Evolutionary conservation across 2,888 invertebrate genomes (phyloP).

Genomic region (Frankliniella fusca): DNA sequence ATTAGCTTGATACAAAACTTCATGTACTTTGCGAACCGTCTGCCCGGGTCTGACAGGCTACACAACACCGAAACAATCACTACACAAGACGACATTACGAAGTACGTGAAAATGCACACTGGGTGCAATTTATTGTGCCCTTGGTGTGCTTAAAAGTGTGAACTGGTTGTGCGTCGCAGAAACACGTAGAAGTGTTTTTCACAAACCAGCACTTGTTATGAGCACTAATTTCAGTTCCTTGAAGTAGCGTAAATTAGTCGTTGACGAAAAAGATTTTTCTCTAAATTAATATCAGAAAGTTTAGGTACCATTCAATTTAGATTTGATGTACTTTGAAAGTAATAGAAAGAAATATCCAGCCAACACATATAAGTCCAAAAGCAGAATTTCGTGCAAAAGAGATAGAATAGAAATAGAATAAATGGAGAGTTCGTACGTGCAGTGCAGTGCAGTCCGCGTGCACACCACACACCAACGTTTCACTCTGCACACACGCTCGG

Average conservation of each 20-base stretch:
- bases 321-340: background rate
- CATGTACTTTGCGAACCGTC: background rate
- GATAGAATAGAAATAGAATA: background rate
- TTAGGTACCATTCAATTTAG: no score
- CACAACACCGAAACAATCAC: background rate
- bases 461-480: constrained; percentile 10
- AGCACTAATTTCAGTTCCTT: background rate
- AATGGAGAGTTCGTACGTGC: background rate
- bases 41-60: background rate
- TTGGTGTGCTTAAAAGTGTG: background rate
- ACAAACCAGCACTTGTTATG: background rate
- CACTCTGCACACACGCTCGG: background rate
- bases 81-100: constrained; percentile 17
- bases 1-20: background rate
- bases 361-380: background rate
- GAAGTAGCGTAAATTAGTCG: background rate
- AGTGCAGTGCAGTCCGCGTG: constrained; percentile 22
- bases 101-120: constrained; percentile 22
- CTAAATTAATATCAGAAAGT: no score
- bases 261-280: background rate
- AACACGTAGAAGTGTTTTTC: background rate
- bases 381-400: constrained; percentile 9
- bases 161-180: background rate
- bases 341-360: background rate
- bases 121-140: constrained; percentile 13